phyloP scores from a whole-genome alignment of 2,888 invertebrate genomes.

The Amblyjoppa fuscipennis region DNA sequence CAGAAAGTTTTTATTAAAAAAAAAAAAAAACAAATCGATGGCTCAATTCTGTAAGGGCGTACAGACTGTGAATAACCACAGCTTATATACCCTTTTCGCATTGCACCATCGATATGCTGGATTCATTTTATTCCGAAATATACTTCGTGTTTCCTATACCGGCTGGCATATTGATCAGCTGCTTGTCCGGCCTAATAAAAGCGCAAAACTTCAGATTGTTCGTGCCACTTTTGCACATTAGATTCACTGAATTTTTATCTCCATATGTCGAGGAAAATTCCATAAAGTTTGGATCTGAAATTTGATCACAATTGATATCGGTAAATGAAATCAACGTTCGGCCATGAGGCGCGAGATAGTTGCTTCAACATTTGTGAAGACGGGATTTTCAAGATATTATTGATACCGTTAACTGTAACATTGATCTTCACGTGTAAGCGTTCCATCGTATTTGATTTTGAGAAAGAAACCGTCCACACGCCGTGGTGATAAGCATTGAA shows the following conservation, averaged over 20 bases:
- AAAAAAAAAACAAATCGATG: not conserved
- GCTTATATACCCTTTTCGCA: not conserved
- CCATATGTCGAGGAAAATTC: constrained; percentile 15
- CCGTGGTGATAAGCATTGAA: constrained; percentile 76
- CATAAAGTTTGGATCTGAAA: constrained; percentile 43
- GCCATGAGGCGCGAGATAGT: not conserved
- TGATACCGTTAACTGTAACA: constrained; percentile 74
- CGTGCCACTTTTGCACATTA: constrained; percentile 66
- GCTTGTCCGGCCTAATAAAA: constrained; percentile 77
- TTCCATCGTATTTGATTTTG: constrained; percentile 62
- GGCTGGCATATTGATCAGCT: constrained; percentile 70
- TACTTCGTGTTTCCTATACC: constrained; percentile 77
- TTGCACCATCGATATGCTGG: not conserved
- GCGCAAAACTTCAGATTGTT: constrained; percentile 68
- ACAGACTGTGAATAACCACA: not conserved
- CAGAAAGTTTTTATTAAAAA: not conserved
- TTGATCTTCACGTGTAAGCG: constrained; percentile 63
- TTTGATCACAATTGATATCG: not conserved
- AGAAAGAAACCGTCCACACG: constrained; percentile 77
- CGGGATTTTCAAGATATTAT: not conserved
- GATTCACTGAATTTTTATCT: constrained; percentile 49
- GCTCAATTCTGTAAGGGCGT: not conserved
- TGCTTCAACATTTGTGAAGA: not conserved
- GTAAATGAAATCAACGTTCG: not conserved
- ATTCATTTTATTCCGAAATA: constrained; percentile 29